These are phyloP conservation scores for Diceros bicornis DNA, from an alignment of 2,797 vertebrate species.

Conservation along the genomic window DNA sequence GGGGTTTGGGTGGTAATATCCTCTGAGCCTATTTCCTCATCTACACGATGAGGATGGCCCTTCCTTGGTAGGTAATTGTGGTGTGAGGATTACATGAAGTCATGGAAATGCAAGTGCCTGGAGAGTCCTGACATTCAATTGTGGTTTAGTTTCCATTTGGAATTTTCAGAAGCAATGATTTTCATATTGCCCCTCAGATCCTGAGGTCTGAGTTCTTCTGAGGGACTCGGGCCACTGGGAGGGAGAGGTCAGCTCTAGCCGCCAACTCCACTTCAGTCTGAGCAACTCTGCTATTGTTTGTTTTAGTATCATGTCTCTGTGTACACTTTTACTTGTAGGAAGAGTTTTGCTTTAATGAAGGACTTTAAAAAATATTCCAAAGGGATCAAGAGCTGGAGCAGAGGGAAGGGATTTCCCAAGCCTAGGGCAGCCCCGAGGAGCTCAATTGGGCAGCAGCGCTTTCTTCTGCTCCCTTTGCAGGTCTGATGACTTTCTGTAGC, in stretches of 20 bases:
- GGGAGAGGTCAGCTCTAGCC: not conserved
- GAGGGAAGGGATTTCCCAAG: not conserved
- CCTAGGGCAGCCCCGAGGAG: not conserved
- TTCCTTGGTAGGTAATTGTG: not conserved
- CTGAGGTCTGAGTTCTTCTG: not conserved
- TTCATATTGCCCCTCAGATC: not conserved
- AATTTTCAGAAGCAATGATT: not conserved
- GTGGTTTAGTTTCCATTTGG: conserved; percentile 4
- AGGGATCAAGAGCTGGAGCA: not conserved
- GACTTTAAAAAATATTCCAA: not conserved
- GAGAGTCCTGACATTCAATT: not conserved
- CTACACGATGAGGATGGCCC: not conserved
- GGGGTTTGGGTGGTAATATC: not conserved
- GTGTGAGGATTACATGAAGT: not conserved
- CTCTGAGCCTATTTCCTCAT: not conserved
- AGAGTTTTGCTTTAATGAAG: conserved; percentile 28
- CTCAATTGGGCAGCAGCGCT: not conserved
- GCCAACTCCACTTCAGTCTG: not conserved
- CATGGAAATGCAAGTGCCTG: not conserved
- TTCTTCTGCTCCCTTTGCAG: not conserved
- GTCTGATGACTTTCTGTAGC: not conserved
- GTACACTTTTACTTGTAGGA: conserved; percentile 35
- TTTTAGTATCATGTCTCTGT: not conserved
- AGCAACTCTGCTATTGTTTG: not conserved
- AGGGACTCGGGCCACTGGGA: not conserved